Conservation (phyloP, 2,888 invertebrate genomes). For the Coleophora flavipennella region DNA sequence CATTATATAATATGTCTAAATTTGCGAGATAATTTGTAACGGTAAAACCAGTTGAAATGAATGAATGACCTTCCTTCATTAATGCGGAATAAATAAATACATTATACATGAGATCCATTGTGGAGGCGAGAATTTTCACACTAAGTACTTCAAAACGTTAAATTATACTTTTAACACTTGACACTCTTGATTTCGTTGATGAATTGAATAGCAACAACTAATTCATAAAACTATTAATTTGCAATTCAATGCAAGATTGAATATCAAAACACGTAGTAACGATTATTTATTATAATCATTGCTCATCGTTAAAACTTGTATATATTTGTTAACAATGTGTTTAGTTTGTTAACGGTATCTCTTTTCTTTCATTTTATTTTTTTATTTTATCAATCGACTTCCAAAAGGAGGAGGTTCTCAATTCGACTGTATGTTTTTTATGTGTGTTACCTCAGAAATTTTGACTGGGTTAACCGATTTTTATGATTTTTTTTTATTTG, state of each 20-base stretch:
- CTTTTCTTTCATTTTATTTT: too few relatives aligned
- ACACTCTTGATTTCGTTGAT: conserved; percentile 7
- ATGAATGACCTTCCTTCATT: conserved; percentile 62
- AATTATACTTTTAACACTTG: conserved; percentile 14
- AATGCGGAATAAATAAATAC: conserved; percentile 39
- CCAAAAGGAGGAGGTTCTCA: too few relatives aligned
- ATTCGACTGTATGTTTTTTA: too few relatives aligned
- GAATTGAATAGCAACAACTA: not conserved
- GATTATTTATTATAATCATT: not conserved
- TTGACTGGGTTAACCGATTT: too few relatives aligned
- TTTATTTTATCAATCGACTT: too few relatives aligned
- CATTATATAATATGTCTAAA: too few relatives aligned
- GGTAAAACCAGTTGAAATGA: too few relatives aligned
- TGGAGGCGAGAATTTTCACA: conserved; percentile 49
- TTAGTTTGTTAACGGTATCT: too few relatives aligned
- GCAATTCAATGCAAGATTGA: conserved; percentile 2
- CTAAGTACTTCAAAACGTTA: conserved; percentile 23
- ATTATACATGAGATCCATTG: conserved; percentile 60
- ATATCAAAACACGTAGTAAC: not conserved
- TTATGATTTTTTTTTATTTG: too few relatives aligned
- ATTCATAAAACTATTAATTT: conserved; percentile 8
- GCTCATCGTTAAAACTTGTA: too few relatives aligned
- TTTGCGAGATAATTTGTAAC: not conserved
- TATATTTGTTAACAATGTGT: too few relatives aligned
- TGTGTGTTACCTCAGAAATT: too few relatives aligned